Evolutionary conservation across 2,797 vertebrate genomes (phyloP).

Genomic region (Oreochromis grahami): DNA sequence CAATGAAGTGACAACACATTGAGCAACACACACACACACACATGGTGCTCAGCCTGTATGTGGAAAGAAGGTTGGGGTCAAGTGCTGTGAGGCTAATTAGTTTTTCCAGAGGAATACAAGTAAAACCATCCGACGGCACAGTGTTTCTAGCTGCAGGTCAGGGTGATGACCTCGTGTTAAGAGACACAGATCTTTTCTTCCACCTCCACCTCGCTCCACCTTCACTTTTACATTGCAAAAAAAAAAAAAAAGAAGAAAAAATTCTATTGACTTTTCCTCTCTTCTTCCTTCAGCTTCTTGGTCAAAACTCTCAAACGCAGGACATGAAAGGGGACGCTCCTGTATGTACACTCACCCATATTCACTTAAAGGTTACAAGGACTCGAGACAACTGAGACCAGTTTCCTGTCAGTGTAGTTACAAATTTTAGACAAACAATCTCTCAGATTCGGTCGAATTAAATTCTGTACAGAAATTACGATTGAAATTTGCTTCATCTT

Average conservation of each 20-base stretch:
- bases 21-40: neutral
- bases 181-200: slow-evolving; percentile 28
- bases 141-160: slow-evolving; percentile 23
- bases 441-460: slow-evolving; percentile 6
- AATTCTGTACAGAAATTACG: slow-evolving; percentile 19
- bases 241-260: neutral
- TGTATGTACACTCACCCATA: neutral
- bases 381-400: slow-evolving; percentile 19
- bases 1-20: neutral
- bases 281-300: neutral
- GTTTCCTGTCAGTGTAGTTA: neutral
- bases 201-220: neutral
- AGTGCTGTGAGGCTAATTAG: slow-evolving; percentile 52
- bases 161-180: slow-evolving; percentile 25
- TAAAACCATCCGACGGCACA: slow-evolving; percentile 34
- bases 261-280: slow-evolving; percentile 16
- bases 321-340: slow-evolving; percentile 7
- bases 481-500: slow-evolving; percentile 7
- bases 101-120: slow-evolving; percentile 46
- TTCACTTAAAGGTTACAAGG: slow-evolving; percentile 38
- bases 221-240: slow-evolving; percentile 20
- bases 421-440: neutral
- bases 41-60: neutral
- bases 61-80: slow-evolving; percentile 8
- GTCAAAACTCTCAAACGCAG: slow-evolving; percentile 13